Base-by-base conservation (phyloP, 64 coral and sea anemone species). In the Pocillopora verrucosa region DNA sequence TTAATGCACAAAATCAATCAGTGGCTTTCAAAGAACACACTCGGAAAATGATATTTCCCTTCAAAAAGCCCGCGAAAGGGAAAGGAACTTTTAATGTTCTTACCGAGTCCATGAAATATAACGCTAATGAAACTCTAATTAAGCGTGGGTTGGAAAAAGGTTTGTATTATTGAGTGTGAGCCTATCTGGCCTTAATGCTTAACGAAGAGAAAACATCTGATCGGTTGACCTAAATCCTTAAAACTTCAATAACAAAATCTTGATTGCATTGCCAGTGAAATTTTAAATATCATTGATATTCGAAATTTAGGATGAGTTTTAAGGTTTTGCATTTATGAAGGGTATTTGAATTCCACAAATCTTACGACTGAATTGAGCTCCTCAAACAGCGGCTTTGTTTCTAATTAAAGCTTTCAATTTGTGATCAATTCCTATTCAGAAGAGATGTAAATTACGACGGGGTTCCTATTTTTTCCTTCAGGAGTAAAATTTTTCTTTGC, bases 401-500 rank as follows among this genome's bases (percentile, higher is more conserved):
- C 10, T 72, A 72, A 60, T 79, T 51, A 67, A 85, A 72, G 62
- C 80, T 56, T 67, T 72, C 16, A 85, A 72, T 72, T 72, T 72
- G 11, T 22, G 56, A 85, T 72, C 22, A 85, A 72, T 65, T 72
- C 57, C 37, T 20, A 56, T 57, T 85, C 36, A 81, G 22, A 45
- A 36, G 22, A 77, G 22, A 77, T 20, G 11, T 9, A 51, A 77
- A 57, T 72, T 56, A 24, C 45, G 41, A 10, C 38, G 56, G 16
- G 35, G 65, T n/a, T 25, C 57, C 41, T 72, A 57, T 41, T 85
- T 57, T 84, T 85, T 70, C 26, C 5, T 22, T n/a, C 11, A 30
- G 11, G 35, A 56, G 35, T 57, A 51, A 58, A 57, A 72, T 14
- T 72, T 67, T 57, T 37, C 62, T 60, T 68, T 72, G 36, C 3